These are phyloP conservation scores for Corydoras maculifer DNA, from an alignment of 2,113 vertebrate species.

Conservation along the genomic window DNA sequence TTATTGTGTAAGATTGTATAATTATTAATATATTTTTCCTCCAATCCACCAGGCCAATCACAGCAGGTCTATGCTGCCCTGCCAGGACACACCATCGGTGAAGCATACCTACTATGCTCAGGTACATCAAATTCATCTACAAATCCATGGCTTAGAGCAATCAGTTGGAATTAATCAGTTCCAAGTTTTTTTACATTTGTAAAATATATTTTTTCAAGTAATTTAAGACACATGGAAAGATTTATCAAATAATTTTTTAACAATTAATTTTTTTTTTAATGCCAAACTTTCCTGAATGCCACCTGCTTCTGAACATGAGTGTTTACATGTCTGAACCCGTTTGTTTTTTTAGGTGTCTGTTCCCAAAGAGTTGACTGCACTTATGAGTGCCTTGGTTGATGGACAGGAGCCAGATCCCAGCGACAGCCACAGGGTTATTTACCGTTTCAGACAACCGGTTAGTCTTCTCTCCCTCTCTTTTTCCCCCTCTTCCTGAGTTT, in stretches of 20 bases:
- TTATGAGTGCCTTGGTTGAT: constrained; percentile 87
- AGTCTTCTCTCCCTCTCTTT: constrained; percentile 17
- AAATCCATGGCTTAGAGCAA: not conserved
- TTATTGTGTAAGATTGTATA: no score
- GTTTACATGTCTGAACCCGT: constrained; percentile 6
- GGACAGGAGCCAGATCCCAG: constrained; percentile 78
- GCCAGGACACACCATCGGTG: constrained; percentile 89
- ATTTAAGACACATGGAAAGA: no score
- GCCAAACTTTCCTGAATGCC: no score
- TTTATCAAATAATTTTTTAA: no score
- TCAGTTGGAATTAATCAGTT: no score
- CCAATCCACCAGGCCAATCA: constrained; percentile 74
- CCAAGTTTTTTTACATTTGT: no score
- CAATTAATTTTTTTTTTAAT: no score
- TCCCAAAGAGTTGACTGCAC: constrained; percentile 84
- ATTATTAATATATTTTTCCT: not conserved
- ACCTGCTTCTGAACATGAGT: not conserved
- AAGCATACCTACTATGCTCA: constrained; percentile 92
- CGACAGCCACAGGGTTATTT: constrained; percentile 69
- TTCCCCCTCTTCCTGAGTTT: not conserved
- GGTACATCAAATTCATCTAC: constrained; percentile 55
- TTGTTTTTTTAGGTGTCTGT: constrained; percentile 74
- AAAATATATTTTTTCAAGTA: no score
- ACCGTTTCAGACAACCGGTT: constrained; percentile 84
- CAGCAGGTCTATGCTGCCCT: constrained; percentile 89